Evolutionary conservation across 2,888 invertebrate species (phyloP).

Genomic region (Epirrhoe alternata): DNA sequence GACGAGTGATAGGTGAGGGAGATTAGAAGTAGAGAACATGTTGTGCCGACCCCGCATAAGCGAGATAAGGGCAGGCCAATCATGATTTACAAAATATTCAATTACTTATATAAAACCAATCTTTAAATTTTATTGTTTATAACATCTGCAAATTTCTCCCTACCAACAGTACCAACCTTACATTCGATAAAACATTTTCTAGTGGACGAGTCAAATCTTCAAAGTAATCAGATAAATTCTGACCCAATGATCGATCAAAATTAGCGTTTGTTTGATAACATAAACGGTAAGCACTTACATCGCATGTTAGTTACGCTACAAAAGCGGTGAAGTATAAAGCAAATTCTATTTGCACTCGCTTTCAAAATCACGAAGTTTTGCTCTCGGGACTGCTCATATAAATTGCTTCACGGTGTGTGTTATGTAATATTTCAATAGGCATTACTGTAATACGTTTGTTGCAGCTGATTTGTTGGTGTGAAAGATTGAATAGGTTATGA

Average conservation of each 20-base stretch:
- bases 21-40: no score
- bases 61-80: no score
- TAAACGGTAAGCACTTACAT: slow-evolving; percentile 37
- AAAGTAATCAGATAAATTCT: background rate
- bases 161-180: no score
- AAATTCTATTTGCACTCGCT: slow-evolving; percentile 65
- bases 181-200: no score
- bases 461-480: slow-evolving; percentile 26
- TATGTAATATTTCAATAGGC: slow-evolving; percentile 42
- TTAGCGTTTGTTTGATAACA: slow-evolving; percentile 32
- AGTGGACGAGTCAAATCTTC: background rate
- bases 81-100: no score
- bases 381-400: slow-evolving; percentile 66
- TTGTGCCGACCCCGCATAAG: no score
- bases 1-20: no score
- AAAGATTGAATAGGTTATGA: background rate
- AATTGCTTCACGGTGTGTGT: slow-evolving; percentile 49
- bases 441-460: slow-evolving; percentile 29
- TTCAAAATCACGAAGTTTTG: slow-evolving; percentile 76
- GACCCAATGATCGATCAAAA: slow-evolving; percentile 19
- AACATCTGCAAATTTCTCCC: no score
- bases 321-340: slow-evolving; percentile 47
- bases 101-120: no score
- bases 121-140: no score
- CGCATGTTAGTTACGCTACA: slow-evolving; percentile 45